phyloP scores from a whole-genome alignment of 2,888 invertebrate species.

The Cataglyphis rosenhaueri region DNA sequence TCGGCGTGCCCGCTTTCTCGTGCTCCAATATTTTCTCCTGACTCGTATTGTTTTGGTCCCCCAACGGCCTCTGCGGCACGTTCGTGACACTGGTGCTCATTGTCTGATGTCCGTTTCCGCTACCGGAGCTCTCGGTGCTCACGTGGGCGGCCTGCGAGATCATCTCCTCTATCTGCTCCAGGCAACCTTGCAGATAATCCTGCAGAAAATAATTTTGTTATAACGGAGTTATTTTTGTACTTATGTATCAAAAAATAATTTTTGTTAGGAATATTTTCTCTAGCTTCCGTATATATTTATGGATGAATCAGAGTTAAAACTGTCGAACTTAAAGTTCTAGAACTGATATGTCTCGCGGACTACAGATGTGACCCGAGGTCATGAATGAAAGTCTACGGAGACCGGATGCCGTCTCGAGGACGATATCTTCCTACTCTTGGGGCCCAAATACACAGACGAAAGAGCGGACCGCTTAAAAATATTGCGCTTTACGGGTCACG shows the following conservation, averaged over 20 bases:
- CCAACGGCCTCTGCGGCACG: conserved; percentile 78
- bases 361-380: not conserved
- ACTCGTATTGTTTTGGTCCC: conserved; percentile 82
- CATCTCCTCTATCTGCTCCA: conserved; percentile 93
- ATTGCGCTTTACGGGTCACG: conserved; percentile 73
- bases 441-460: not conserved
- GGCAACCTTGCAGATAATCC: conserved; percentile 93
- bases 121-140: conserved; percentile 85
- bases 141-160: conserved; percentile 88
- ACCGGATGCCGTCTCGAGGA: conserved; percentile 37
- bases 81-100: conserved; percentile 70
- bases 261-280: not conserved
- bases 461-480: conserved; percentile 65
- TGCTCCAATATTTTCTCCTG: conserved; percentile 87
- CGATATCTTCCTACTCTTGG: conserved; percentile 42
- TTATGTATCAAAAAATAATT: not conserved
- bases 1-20: conserved; percentile 92
- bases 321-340: not conserved
- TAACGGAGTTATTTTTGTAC: not conserved
- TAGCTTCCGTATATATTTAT: not conserved
- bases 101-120: conserved; percentile 61
- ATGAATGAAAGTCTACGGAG: conserved; percentile 32
- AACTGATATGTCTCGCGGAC: not conserved
- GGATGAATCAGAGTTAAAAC: not conserved
- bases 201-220: conserved; percentile 80